Percentiles rank a stretch among this genome's conserved stretches.
Evolutionary conservation across 2,113 vertebrate species (phyloP).

Genomic region (Oncorhynchus clarkii): DNA sequence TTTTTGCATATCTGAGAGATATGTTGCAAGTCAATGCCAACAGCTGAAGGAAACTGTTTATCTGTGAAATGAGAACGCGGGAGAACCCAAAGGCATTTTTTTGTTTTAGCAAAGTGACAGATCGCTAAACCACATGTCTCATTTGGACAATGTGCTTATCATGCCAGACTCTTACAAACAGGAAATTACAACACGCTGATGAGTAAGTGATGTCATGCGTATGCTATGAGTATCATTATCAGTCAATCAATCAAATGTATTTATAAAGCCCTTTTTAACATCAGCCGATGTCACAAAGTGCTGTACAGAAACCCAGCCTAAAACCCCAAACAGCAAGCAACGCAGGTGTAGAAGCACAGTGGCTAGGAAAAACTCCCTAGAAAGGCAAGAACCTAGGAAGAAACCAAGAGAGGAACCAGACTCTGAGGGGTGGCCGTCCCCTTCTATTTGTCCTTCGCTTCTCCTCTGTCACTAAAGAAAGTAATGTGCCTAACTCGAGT

Average conservation of each 20-base stretch:
- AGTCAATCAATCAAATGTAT: too few relatives aligned
- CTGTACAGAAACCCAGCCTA: too few relatives aligned
- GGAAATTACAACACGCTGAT: conserved; percentile 19
- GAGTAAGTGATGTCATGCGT: conserved; percentile 6
- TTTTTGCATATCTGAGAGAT: neutral
- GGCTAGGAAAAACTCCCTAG: too few relatives aligned
- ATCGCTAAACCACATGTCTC: conserved; percentile 20
- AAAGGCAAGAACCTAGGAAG: too few relatives aligned
- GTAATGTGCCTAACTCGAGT: neutral
- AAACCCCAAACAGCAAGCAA: too few relatives aligned
- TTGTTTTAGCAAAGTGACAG: neutral
- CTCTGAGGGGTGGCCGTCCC: too few relatives aligned
- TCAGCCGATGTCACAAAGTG: too few relatives aligned
- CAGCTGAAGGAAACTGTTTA: neutral
- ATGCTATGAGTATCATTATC: neutral
- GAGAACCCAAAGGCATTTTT: neutral
- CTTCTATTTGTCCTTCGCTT: neutral
- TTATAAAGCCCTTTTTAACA: too few relatives aligned
- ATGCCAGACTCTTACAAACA: conserved; percentile 1
- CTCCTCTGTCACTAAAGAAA: conserved; percentile 9
- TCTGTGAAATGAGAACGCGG: neutral
- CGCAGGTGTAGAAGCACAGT: too few relatives aligned
- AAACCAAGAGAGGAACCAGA: too few relatives aligned
- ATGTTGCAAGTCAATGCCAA: neutral
- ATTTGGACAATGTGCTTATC: conserved; percentile 13